A percentile compares a stretch with the other conserved stretches of the same genome.
Conservation (phyloP, 1,140 invertebrate species). For the Ganaspis sp. region DNA sequence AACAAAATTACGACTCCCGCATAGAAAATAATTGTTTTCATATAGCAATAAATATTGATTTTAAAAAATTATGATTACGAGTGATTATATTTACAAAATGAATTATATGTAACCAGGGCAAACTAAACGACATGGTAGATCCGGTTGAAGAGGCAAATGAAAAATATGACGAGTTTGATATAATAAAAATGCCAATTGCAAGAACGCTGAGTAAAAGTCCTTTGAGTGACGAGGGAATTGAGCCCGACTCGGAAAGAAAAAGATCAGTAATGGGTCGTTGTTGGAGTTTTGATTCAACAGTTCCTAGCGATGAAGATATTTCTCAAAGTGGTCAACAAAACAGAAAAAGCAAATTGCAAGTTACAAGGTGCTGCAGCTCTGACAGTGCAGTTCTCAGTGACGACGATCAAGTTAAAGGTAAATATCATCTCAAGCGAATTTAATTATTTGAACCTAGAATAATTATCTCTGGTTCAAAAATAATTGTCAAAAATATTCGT, state of each 20-base stretch:
- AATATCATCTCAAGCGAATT: slow-evolving; percentile 43
- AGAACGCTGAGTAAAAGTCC: slow-evolving; percentile 61
- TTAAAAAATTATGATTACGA: no score
- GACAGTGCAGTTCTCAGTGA: slow-evolving; percentile 78
- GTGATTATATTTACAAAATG: no score
- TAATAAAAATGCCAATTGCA: slow-evolving; percentile 51
- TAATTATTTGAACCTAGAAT: no score
- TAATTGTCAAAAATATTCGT: no score
- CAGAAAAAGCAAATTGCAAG: slow-evolving; percentile 60
- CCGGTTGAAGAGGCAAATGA: slow-evolving; percentile 60
- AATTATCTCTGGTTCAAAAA: no score
- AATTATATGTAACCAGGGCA: not conserved
- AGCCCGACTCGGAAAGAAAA: slow-evolving; percentile 60
- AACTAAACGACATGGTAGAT: slow-evolving; percentile 39
- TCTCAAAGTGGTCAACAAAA: slow-evolving; percentile 28
- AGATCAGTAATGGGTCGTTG: slow-evolving; percentile 54
- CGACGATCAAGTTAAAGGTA: slow-evolving; percentile 73
- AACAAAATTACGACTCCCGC: no score
- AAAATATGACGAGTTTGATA: slow-evolving; percentile 64
- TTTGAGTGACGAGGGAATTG: slow-evolving; percentile 70
- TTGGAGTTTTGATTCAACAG: slow-evolving; percentile 68
- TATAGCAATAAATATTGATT: no score
- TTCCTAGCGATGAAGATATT: slow-evolving; percentile 63
- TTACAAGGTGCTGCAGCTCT: slow-evolving; percentile 75
- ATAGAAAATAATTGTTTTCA: no score